Evolutionary conservation across 2,797 vertebrate genomes (phyloP), one percentile per base, ranked within the genome.

Genomic region (Erpetoichthys calabaricus): DNA sequence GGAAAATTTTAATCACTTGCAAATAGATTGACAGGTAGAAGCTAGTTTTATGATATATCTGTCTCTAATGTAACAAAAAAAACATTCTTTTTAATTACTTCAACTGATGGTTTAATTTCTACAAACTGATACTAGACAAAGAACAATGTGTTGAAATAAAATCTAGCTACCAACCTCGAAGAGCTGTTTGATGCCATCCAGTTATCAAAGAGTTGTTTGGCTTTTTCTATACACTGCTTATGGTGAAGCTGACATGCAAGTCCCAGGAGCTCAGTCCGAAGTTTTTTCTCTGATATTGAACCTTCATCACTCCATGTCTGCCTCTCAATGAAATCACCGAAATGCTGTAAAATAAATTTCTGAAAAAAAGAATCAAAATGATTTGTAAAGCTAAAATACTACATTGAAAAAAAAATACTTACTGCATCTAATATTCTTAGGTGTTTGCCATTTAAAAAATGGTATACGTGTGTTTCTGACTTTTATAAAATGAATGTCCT

Each of bases 261-360:
- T 45, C 56, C 49, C 41, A 63, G 49, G 7, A 63, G 54, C 42
- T 56, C 62, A 9, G 45, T 50, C 25, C 58, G 58, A 46, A 63
- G 57, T 44, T 42, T 63, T 51, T 50, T 56, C 45, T 56, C 62
- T 43, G 55, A 63, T 4, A 59, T 8, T 8, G 62, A 63, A 45
- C 62, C 62, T 42, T 47, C 57, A 44, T 63, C 58, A 42, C 55
- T 63, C 62, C 62, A 63, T 25, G 49, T 59, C 58, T 63, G 62
- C 57, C 53, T 63, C 55, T 63, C 62, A 53, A 59, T 63, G 44
- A 63, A 57, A 49, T 56, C 54, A 45, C 54, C 59, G 57, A 63
- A 63, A 51, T 53, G 57, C 58, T 56, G 42, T 51, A 63, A 46
- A 43, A 59, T 54, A 46, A 59, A 59, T 41, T n/a, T 59, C 62